Evolutionary conservation across 2,113 vertebrate species (phyloP).

Genomic region (Pelecanus crispus): DNA sequence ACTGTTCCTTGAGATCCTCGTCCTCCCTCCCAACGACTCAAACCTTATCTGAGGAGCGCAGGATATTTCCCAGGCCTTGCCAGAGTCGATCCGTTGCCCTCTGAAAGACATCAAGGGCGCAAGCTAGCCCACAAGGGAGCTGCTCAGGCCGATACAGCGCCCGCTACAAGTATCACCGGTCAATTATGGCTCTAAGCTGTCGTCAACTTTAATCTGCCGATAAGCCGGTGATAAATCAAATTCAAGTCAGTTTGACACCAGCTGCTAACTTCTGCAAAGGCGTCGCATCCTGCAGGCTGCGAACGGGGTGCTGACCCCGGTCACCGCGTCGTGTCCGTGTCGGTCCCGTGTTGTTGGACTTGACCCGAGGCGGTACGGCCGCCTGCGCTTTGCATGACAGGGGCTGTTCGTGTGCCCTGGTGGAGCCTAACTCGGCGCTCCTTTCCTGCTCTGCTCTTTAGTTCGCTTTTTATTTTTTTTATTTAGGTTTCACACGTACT

Average conservation of each 20-base stretch:
- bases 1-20: not conserved
- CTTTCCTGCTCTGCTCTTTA: not conserved
- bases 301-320: not conserved
- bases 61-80: not conserved
- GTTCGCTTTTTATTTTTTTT: not conserved
- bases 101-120: not conserved
- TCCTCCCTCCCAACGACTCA: not conserved
- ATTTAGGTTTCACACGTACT: not conserved
- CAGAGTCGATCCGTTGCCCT: not conserved
- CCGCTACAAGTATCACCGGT: not conserved
- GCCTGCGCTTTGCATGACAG: fast-evolving
- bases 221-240: not conserved
- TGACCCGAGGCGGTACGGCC: not conserved
- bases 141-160: not conserved
- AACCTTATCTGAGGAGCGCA: not conserved
- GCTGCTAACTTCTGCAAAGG: not conserved
- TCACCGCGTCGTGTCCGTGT: fast-evolving
- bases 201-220: not conserved
- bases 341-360: fast-evolving
- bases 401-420: not conserved
- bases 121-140: not conserved
- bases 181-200: not conserved
- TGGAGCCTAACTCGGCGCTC: fast-evolving
- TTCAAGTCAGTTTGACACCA: not conserved
- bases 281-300: not conserved